Evolutionary conservation across 2,113 vertebrate genomes (phyloP), one percentile per base, ranked within the genome.

Genomic region (Indri indri): DNA sequence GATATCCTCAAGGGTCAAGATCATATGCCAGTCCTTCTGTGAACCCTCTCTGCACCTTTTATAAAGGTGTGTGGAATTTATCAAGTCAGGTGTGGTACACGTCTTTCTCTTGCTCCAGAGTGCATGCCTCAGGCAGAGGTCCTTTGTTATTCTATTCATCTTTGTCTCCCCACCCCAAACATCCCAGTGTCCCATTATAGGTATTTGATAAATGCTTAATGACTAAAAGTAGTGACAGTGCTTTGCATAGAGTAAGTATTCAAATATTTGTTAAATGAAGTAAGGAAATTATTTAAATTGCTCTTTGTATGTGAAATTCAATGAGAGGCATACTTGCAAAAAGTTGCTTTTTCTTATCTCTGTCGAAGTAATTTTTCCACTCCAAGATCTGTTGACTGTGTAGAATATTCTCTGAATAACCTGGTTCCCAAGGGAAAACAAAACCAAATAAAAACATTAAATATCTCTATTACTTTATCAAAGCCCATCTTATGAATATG

Each of bases 391-490:
- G 98, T 99, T 99, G 91, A 99, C 99, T 68, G 99, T 99, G 98
- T 99, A 99, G 99, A 99, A 99, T 99, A 99, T 99, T 99, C 99
- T 99, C 98, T 99, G 99, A 98, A 99, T 99, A 97, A 99, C 99
- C 99, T 99, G 97, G 76, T 90, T 95, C n/a, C 54, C 95, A 85
- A 92, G 50, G 68, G 37, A 97, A 97, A 99, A 96, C 34, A 97
- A 96, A 95, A 93, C 17, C 84, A 98, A 93, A 94, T 92, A 92
- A 86, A 96, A 94, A 89, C 16, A 88, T 88, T 95, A 90, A 80
- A 93, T 52, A 68, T 90, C 76, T 70, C 18, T 76, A 68, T 71
- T 81, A 92, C 12, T 65, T 86, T 80, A 63, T 40, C 22, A 94
- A 93, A 91, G 74, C 45, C 20, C 40, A 88, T 54, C 16, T 90